Conservation (phyloP, 2,888 invertebrate genomes). For the Lordiphosa andalusiaca region DNA sequence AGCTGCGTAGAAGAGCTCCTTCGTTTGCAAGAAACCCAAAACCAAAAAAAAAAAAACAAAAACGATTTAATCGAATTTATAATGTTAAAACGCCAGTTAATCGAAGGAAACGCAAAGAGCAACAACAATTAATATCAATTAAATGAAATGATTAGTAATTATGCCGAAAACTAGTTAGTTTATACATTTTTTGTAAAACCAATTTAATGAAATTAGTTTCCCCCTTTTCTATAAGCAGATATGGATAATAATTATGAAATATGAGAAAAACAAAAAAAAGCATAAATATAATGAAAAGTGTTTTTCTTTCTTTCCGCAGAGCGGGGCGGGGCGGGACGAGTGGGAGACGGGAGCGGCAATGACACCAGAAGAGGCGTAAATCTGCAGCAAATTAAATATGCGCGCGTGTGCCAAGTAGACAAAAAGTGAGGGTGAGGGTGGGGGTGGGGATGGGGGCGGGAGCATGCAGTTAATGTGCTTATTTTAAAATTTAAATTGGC, state of each 20-base stretch:
- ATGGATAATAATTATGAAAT: constrained; percentile 60
- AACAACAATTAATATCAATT: constrained; percentile 58
- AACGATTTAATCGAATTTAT: constrained; percentile 78
- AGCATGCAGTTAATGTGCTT: constrained; percentile 73
- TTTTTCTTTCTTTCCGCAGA: background rate
- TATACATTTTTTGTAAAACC: constrained; percentile 71
- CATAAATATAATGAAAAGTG: no score
- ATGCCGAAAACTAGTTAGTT: constrained; percentile 60
- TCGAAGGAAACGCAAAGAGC: constrained; percentile 32
- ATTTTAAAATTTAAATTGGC: constrained; percentile 77
- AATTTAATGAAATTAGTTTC: constrained; percentile 60
- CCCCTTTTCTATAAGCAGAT: constrained; percentile 66
- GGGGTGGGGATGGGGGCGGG: constrained; percentile 2
- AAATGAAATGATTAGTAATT: constrained; percentile 59
- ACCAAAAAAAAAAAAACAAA: constrained; percentile 18
- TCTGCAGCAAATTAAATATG: constrained; percentile 56
- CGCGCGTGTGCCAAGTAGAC: constrained; percentile 27
- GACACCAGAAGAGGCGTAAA: no score
- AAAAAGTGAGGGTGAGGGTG: background rate
- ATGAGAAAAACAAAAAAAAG: constrained; percentile 22
- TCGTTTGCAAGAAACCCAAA: constrained; percentile 18
- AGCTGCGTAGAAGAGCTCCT: constrained; percentile 3
- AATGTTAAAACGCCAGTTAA: constrained; percentile 70
- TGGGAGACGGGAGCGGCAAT: no score
- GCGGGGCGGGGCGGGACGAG: no score